Conservation (phyloP, 37 sponge, comb jelly and placozoan genomes). For the Agelas oroides region DNA sequence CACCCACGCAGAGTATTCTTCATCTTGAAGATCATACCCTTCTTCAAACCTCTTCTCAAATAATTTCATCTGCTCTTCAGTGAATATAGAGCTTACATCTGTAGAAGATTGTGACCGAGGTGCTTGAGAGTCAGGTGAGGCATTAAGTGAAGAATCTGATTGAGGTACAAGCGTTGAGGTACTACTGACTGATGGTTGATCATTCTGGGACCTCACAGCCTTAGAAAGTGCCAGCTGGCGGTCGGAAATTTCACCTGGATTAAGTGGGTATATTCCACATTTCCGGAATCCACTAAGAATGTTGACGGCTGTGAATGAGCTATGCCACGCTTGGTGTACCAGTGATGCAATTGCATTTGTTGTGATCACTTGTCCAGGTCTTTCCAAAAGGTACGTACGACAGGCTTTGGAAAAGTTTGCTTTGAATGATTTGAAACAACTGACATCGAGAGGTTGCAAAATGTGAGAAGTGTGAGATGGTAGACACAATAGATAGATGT, state of each 20-base stretch:
- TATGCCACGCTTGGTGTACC: constrained; percentile 41
- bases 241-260: constrained; percentile 51
- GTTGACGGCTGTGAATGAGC: constrained; percentile 51
- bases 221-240: constrained; percentile 55
- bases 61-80: background rate
- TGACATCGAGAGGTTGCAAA: constrained; percentile 72
- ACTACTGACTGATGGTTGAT: too few species aligned
- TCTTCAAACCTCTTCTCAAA: constrained; percentile 16
- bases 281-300: constrained; percentile 73
- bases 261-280: constrained; percentile 51
- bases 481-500: constrained; percentile 40
- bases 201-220: background rate
- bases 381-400: background rate
- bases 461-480: constrained; percentile 60
- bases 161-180: too few species aligned
- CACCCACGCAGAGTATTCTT: constrained; percentile 12
- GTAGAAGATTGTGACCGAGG: too few species aligned
- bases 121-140: too few species aligned
- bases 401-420: too few species aligned
- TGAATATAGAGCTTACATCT: background rate
- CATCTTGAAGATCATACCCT: background rate
- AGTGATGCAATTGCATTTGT: constrained; percentile 47
- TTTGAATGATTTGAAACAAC: too few species aligned
- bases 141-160: too few species aligned
- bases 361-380: constrained; percentile 66